Evolutionary conservation across 2,797 vertebrate species (phyloP).

Genomic region (Pangasius krempfi): DNA sequence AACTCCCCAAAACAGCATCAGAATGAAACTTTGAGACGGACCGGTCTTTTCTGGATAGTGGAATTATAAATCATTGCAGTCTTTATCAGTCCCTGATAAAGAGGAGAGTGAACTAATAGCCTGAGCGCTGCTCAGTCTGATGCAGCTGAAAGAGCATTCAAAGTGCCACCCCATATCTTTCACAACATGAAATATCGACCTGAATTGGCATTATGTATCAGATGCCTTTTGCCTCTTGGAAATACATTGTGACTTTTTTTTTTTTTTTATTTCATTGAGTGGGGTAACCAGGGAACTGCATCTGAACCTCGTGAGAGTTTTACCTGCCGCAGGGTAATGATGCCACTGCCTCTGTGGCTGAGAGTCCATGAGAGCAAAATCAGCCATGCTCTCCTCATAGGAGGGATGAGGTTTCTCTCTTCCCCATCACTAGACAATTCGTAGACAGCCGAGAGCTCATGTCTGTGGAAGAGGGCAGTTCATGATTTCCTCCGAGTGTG

Average conservation of each 20-base stretch:
- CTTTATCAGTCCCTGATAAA: background rate
- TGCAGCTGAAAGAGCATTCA: background rate
- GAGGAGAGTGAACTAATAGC: background rate
- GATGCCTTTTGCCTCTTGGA: background rate
- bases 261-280: background rate
- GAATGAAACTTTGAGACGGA: background rate
- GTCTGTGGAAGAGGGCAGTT: background rate
- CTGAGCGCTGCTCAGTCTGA: background rate
- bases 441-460: background rate
- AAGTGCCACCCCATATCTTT: conserved; percentile 1
- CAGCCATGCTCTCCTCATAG: background rate
- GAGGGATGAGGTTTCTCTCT: background rate
- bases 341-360: background rate
- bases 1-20: background rate
- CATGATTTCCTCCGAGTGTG: background rate
- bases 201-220: background rate
- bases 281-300: background rate
- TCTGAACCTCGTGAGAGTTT: background rate
- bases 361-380: background rate
- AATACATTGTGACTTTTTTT: background rate
- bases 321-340: background rate
- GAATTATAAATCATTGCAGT: background rate
- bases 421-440: background rate
- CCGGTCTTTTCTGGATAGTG: background rate
- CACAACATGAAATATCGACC: background rate